Evolutionary conservation across 2,888 invertebrate species (phyloP), one percentile per base, ranked within the genome.

Genomic region (Campoplex capitator): DNA sequence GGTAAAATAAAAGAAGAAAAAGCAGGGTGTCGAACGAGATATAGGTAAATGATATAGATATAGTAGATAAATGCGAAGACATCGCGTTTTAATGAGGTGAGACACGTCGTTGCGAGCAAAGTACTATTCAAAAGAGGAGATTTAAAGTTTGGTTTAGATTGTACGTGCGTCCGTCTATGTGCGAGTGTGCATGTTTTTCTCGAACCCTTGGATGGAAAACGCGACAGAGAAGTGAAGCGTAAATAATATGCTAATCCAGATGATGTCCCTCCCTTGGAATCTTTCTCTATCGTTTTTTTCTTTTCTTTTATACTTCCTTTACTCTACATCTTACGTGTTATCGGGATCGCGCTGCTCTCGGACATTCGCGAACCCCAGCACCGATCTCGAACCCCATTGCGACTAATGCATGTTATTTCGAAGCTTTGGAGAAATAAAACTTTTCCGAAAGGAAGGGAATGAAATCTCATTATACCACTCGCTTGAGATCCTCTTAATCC

Each of bases 201-300:
- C 82, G 82, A 75, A 84, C 35, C 82, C 71, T 84, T 84, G 84
- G 82, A 87, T 87, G 79, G 82, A 62, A 78, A 54, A 74, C 32
- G 23, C 67, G 74, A 67, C 65, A 71, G 88, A 88, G 88, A 58
- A 76, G 75, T 58, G 70, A 83, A 89, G 90, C 90, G 93, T 93
- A 93, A 94, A 94, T 94, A 93, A 93, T 92, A 94, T 94, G 93
- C 92, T 93, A 94, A 94, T 94, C 93, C 92, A 58, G 76, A 70
- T 58, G 88, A 70, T 88, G 89, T 89, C 88, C 90, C 90, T 88
- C 87, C 79, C 88, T 84, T 79, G 38, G 51, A 84, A 88, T 82
- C 81, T 88, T 88, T 88, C 77, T 77, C 77, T 0, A 62, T 84
- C 65, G 58, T 86, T 80, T 80, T 84, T 70, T 86, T 80, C 82